Evolutionary conservation across 2,888 invertebrate genomes (phyloP).

Genomic region (Habroteleia sp.): DNA sequence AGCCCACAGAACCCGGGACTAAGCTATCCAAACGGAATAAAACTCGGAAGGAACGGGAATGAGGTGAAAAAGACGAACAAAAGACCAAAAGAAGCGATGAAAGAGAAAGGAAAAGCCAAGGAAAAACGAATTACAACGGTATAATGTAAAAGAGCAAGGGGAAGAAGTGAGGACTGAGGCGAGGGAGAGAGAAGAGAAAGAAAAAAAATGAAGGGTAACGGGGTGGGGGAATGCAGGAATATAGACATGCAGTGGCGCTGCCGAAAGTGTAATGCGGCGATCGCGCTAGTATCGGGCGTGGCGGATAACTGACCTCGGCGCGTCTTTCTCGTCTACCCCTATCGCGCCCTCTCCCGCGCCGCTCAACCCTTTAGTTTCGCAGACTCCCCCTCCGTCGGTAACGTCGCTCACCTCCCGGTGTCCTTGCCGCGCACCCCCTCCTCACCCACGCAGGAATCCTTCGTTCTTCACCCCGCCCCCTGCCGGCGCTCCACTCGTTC

Average conservation of each 20-base stretch:
- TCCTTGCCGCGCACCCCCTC: slow-evolving; percentile 8
- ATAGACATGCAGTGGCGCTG: slow-evolving; percentile 65
- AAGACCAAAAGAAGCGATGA: background rate
- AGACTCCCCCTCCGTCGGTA: slow-evolving; percentile 45
- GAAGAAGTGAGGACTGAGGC: background rate
- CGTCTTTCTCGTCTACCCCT: slow-evolving; percentile 69
- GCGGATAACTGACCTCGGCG: slow-evolving; percentile 77
- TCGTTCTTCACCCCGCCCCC: slow-evolving; percentile 39
- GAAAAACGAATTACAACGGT: slow-evolving; percentile 25
- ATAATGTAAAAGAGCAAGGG: too few relatives aligned
- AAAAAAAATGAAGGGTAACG: background rate
- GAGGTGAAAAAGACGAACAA: slow-evolving; percentile 1
- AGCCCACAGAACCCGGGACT: slow-evolving; percentile 4
- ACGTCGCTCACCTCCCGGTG: slow-evolving; percentile 16
- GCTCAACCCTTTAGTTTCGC: slow-evolving; percentile 43
- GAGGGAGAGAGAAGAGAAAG: slow-evolving; percentile 2
- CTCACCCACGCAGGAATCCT: background rate
- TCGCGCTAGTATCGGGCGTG: slow-evolving; percentile 74
- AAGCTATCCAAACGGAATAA: background rate
- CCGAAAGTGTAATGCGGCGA: slow-evolving; percentile 73
- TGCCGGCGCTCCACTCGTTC: slow-evolving; percentile 42
- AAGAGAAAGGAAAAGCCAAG: slow-evolving; percentile 12
- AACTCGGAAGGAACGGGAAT: slow-evolving; percentile 1
- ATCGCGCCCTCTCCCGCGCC: slow-evolving; percentile 17
- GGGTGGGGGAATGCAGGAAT: slow-evolving; percentile 69